Base-by-base conservation (phyloP, 1,140 invertebrate genomes). In the Whitmania pigra region DNA sequence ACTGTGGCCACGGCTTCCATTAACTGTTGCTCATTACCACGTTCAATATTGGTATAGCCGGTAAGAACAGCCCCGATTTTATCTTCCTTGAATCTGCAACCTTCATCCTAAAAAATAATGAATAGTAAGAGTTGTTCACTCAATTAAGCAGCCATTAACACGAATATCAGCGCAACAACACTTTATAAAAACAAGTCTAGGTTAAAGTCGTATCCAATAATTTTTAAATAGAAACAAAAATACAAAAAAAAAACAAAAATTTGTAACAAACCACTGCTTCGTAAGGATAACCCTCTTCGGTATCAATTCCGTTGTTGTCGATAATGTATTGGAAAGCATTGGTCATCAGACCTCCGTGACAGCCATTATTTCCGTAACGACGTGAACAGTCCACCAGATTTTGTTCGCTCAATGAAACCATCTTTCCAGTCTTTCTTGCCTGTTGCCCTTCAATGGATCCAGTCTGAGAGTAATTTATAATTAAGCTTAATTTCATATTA, bases 1-100 rank as follows among this genome's bases (percentile, higher is more conserved):
- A 92, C 82, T 9, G 89, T 92, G 66, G 91, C 91, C 71, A 95
- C 86, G 70, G 89, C 89, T 71, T 89, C 89, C 67, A 84, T 22
- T 20, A 71, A 53, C n/a, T 53, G 43, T 18, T 53, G 22, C 55
- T 73, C 73, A 13, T 71, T 63, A 22, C 73, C 73, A 11, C 17
- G 29, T 31, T 69, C 53, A 13, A 73, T 17, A 17, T 73, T 60
- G 17, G 36, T 67, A 60, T 40, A 71, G 17, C 69, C 73, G 7
- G n/a, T 40, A 53, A 71, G 55, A 43, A 60, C 53, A 17, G 75
- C 75, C 18, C 60, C 77, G 0, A 75, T 67, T n/a, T 31, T 22
- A 18, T 31, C 49, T 60, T 54, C 15, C 11, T 63, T 71, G 55
- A 71, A 73, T 17, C 69, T 27, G 40, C 73, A 73, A 0, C 18